Evolutionary conservation across 2,797 vertebrate species (phyloP).

Genomic region (Acipenser oxyrinchus): DNA sequence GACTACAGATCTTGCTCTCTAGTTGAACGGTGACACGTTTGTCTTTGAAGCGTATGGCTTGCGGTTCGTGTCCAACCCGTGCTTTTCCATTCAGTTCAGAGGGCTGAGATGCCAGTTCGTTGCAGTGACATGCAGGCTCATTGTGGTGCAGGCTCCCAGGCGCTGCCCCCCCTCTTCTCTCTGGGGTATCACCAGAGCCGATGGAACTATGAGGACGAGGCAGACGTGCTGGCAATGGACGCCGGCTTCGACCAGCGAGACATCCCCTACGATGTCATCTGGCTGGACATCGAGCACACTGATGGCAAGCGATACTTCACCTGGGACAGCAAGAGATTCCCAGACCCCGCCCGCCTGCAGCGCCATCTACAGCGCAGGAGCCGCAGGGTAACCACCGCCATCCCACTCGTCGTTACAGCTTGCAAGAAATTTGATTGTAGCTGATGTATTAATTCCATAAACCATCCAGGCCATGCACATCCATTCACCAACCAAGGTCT

Average conservation of each 20-base stretch:
- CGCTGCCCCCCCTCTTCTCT: conserved; percentile 83
- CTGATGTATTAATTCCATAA: too few relatives aligned
- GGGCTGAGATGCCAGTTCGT: background rate
- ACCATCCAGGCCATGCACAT: too few relatives aligned
- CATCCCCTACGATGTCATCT: conserved; percentile 92
- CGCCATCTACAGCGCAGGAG: conserved; percentile 70
- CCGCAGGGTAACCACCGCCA: conserved; percentile 65
- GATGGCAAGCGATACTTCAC: conserved; percentile 89
- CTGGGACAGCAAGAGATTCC: conserved; percentile 77
- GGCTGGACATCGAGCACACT: conserved; percentile 96
- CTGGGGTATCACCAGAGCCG: conserved; percentile 93
- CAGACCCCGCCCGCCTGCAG: conserved; percentile 73
- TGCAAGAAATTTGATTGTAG: too few relatives aligned
- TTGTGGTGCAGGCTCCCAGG: conserved; percentile 67
- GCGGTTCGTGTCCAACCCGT: too few relatives aligned
- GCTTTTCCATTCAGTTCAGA: too few relatives aligned
- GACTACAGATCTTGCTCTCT: too few relatives aligned
- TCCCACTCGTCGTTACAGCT: too few relatives aligned
- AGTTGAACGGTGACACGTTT: too few relatives aligned
- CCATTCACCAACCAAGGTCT: too few relatives aligned
- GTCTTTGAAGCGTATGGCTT: too few relatives aligned
- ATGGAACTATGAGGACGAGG: conserved; percentile 84
- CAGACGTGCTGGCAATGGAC: conserved; percentile 78
- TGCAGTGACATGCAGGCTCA: background rate
- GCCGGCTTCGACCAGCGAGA: conserved; percentile 74